Base-by-base conservation (phyloP, 2,888 invertebrate species). In the Agonum fuliginosum region DNA sequence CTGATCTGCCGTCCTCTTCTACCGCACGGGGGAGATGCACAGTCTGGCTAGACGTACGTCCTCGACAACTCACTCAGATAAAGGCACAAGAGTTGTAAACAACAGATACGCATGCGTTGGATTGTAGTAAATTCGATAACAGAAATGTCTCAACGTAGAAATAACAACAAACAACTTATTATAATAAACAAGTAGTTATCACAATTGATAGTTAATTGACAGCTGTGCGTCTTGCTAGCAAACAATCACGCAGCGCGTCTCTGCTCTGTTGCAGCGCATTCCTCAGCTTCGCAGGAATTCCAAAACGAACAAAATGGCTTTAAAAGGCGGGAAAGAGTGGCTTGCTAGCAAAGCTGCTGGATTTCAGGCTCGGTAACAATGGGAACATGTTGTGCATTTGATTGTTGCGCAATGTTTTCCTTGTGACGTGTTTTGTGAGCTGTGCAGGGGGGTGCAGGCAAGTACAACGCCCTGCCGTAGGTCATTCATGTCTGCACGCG, bases 31-130 rank as follows among this genome's bases (percentile, higher is more conserved):
- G 3, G n/a, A 4, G 2, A 34, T 48, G n/a, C 4, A 51, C 17
- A 34, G 76, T 76, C 76, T 76, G 58, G 46, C 5, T 3, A 10
- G 41, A 54, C 77, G 46, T 71, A 62, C 19, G 8, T 22, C 43
- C 20, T 72, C 30, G 17, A 14, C 34, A 34, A 43, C 75, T 27
- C n/a, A n/a, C n/a, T 43, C 43, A 65, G 51, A 72, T 78, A 72
- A 75, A 34, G 48, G 54, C 58, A 19, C 10, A 24, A 58, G 48
- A 84, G 86, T 87, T 88, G 88, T 88, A 88, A 88, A 88, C 88
- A 88, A 88, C 82, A 82, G 84, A 80, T 80, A 85, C 88, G 88
- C 88, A 87, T 85, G 88, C 87, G 87, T 86, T 80, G 81, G 81
- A 81, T 82, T 82, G 83, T 84, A 85, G 85, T 85, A 86, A 62